Evolutionary conservation across 2,888 invertebrate species (phyloP).

Genomic region (Orchestes rusci): DNA sequence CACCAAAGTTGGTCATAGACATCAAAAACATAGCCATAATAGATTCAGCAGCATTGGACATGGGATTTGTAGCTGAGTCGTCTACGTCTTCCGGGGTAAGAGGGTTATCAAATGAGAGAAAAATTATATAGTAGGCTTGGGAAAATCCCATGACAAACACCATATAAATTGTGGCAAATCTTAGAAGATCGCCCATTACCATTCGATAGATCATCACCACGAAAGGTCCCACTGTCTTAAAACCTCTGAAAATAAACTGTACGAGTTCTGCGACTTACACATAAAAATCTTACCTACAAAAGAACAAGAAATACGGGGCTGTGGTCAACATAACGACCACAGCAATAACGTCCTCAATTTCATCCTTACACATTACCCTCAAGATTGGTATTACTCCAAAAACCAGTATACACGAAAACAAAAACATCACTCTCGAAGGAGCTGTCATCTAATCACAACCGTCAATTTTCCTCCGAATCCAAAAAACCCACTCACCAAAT

Average conservation of each 20-base stretch:
- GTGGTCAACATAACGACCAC: constrained; percentile 93
- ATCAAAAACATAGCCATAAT: constrained; percentile 98
- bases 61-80: constrained; percentile 75
- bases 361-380: constrained; percentile 75
- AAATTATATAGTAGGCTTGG: constrained; percentile 91
- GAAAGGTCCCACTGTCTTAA: constrained; percentile 97
- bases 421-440: constrained; percentile 88
- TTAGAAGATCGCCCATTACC: constrained; percentile 91
- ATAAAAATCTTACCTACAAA: constrained; percentile 67
- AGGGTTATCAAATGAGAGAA: constrained; percentile 79
- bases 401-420: constrained; percentile 87
- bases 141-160: constrained; percentile 98
- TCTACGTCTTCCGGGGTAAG: constrained; percentile 76
- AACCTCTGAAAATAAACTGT: constrained; percentile 61
- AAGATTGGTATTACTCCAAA: constrained; percentile 71
- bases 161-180: constrained; percentile 93
- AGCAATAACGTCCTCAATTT: constrained; percentile 85
- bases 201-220: constrained; percentile 99
- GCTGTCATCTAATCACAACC: constrained; percentile 65
- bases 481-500: constrained; percentile 69
- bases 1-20: constrained; percentile 95
- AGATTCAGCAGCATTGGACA: constrained; percentile 89
- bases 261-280: neutral
- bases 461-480: too few relatives aligned
- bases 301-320: constrained; percentile 94